A percentile compares a stretch with the other conserved stretches of the same genome.
Evolutionary conservation across 2,113 vertebrate genomes (phyloP).

Genomic region (Chunga burmeisteri): DNA sequence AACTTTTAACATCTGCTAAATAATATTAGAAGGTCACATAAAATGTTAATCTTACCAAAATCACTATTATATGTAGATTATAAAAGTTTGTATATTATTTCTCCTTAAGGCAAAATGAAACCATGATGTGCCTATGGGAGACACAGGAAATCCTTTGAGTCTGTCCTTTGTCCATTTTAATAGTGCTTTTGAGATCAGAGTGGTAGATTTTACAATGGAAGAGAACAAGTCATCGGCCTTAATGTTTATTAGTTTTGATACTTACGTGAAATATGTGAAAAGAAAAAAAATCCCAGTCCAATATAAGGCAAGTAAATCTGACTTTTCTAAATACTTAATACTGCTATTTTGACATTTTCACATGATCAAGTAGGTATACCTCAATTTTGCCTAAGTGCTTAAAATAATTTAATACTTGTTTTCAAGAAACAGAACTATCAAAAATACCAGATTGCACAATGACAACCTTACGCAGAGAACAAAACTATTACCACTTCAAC

Average conservation of each 20-base stretch:
- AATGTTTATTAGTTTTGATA: slow-evolving; percentile 22
- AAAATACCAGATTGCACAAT: not conserved
- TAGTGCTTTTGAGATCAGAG: slow-evolving; percentile 38
- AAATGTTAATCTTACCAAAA: not conserved
- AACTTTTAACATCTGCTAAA: not conserved
- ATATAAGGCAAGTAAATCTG: not conserved
- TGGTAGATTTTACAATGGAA: slow-evolving; percentile 19
- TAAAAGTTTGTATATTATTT: not conserved
- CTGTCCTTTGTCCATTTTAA: slow-evolving; percentile 53
- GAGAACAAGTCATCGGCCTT: not conserved
- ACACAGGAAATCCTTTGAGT: slow-evolving; percentile 51
- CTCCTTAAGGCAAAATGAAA: slow-evolving; percentile 40
- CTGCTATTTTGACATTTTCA: not conserved
- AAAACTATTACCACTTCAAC: not conserved
- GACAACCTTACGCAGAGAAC: not conserved
- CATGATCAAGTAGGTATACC: not conserved
- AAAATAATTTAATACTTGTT: not conserved
- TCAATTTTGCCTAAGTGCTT: not conserved
- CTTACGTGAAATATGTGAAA: slow-evolving; percentile 1
- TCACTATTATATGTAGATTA: not conserved
- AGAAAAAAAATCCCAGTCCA: not conserved
- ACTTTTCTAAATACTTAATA: not conserved
- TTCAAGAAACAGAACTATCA: not conserved
- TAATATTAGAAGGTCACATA: not conserved
- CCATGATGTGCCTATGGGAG: not conserved